Base-by-base conservation (phyloP, 2,888 invertebrate genomes). In the Coecobrya sp. region DNA sequence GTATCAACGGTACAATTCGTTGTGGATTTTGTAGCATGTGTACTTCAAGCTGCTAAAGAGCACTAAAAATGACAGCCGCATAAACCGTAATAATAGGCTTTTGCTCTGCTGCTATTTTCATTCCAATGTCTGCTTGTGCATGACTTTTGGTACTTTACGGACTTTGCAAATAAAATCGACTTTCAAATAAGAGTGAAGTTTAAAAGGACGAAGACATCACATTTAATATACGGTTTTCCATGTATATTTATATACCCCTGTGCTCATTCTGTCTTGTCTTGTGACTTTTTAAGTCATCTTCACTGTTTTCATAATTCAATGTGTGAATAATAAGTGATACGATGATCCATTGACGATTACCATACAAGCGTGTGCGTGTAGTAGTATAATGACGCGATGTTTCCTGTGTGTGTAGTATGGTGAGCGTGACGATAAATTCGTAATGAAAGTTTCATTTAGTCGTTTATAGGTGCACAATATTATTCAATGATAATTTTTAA, bases 381-480 rank as follows among this genome's bases (percentile, higher is more conserved):
- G 68, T 30, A 25, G 16, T 59, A 59, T 25, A 13, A 85, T 65
- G 85, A 30, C 13, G 42, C 16, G 68, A 85, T 68, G 85, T 45
- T 68, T 55, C 70, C 70, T 73, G 70, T 73, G 70, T 73, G 25
- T 30, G 22, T 16, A 36, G n/a, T n/a, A 49, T 76, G 76, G 25
- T 19, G 73, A 86, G 55, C 73, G 86, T 86, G 86, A 86, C 73
- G 52, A 30, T 19, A 55, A 86, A 70, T 30, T 86, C 52, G 10
- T 86, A 49, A 86, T 52, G 86, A 86, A 86, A 70, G 45, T 55
- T 86, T 59, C n/a, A n/a, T n/a, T 45, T 4, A 62, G 62, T 45
- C 5, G 8, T 68, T 16, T 68, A 25, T 30, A 73, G 42, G 73
- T 62, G 65, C 16, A 42, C 27, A 73, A 73, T 42, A n/a, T 73